Percentiles rank a stretch among this genome's conserved stretches.
These are phyloP conservation scores for Dysidea cf. avara DNA, from an alignment of 37 sponge, comb jelly and placozoan genomes.

Conservation along the genomic window DNA sequence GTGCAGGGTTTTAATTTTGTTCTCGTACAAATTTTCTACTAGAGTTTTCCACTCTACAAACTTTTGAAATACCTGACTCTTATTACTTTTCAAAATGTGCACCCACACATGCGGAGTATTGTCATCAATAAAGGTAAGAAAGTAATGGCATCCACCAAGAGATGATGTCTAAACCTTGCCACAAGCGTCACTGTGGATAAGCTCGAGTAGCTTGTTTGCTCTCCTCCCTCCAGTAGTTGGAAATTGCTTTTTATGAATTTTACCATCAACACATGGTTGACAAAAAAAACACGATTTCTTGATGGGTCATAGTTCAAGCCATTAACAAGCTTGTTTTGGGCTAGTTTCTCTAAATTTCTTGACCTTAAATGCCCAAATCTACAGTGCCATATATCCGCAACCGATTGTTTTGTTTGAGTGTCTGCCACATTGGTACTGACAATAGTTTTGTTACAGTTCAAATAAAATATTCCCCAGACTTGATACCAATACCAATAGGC, in stretches of 20 bases:
- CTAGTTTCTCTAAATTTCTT: neutral
- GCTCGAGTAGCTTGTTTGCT: conserved; percentile 1
- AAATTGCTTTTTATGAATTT: neutral
- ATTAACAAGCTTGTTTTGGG: neutral
- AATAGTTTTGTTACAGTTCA: conserved; percentile 1
- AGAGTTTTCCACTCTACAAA: too few relatives aligned
- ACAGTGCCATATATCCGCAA: neutral
- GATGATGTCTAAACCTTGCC: conserved; percentile 9
- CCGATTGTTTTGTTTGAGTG: neutral
- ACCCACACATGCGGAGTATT: too few relatives aligned
- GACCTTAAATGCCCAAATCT: conserved; percentile 13
- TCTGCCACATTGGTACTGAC: neutral
- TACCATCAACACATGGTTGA: neutral
- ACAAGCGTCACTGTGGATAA: conserved; percentile 7
- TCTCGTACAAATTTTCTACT: too few relatives aligned
- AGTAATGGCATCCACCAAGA: neutral
- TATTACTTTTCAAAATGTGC: too few relatives aligned
- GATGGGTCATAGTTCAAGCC: conserved; percentile 2
- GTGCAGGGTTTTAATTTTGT: too few relatives aligned
- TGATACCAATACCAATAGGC: neutral
- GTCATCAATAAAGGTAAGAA: too few relatives aligned
- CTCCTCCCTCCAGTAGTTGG: conserved; percentile 8
- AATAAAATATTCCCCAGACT: neutral
- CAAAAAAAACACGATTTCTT: neutral
- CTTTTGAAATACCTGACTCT: too few relatives aligned